Conservation (phyloP, 2,113 vertebrate genomes). For the Eudorcas thomsonii region DNA sequence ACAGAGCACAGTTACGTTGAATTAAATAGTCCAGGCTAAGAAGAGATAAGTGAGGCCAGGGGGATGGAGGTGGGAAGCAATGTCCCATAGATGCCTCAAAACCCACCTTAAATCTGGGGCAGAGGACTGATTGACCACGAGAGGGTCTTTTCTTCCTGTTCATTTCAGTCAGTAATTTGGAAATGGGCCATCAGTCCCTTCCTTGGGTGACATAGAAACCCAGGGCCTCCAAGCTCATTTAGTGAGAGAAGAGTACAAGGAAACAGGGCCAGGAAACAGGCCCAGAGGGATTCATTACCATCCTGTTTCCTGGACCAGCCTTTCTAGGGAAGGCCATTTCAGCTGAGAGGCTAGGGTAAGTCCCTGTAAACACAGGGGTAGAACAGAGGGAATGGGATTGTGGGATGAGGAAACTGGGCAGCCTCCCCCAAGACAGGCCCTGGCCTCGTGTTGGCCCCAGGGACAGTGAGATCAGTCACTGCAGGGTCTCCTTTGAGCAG, state of each 20-base stretch:
- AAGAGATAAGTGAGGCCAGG: background rate
- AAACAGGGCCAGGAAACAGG: background rate
- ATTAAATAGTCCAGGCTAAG: background rate
- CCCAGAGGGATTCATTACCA: slow-evolving; percentile 36
- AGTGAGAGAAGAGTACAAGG: background rate
- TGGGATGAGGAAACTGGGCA: background rate
- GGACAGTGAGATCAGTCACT: background rate
- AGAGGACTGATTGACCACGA: background rate
- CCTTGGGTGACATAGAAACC: background rate
- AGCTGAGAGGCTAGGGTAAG: background rate
- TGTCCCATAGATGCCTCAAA: background rate
- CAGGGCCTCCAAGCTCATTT: background rate
- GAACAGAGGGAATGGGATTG: background rate
- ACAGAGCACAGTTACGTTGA: background rate
- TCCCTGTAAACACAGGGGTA: background rate
- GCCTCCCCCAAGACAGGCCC: background rate
- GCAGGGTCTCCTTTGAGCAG: background rate
- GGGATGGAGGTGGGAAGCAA: background rate
- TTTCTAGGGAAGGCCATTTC: background rate
- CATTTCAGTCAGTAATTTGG: background rate
- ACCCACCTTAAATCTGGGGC: background rate
- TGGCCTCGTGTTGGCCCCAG: background rate
- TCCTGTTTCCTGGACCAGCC: background rate
- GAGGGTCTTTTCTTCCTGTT: background rate
- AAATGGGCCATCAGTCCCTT: background rate